phyloP scores from a whole-genome alignment of 2,888 invertebrate genomes.

The Andrena fulva region DNA sequence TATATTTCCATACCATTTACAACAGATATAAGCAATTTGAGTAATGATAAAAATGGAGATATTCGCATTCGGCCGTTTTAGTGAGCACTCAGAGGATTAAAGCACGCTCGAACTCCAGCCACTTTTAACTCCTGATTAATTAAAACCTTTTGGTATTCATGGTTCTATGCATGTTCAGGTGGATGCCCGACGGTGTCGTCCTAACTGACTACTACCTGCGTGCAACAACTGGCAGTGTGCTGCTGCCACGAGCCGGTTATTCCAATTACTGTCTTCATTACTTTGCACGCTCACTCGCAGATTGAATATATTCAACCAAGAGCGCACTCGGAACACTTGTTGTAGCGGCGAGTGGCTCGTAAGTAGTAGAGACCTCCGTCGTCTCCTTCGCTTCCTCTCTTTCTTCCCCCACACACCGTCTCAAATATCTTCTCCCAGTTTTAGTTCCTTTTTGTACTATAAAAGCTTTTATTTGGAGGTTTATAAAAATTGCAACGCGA shows the following conservation, averaged over 20 bases:
- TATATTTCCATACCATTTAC: no score
- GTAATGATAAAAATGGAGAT: no score
- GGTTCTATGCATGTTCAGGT: constrained; percentile 5
- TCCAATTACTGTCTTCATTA: constrained; percentile 70
- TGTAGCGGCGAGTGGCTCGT: constrained; percentile 18
- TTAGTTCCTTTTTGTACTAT: background rate
- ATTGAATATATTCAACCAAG: constrained; percentile 65
- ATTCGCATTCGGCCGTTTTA: no score
- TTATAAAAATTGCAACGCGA: background rate
- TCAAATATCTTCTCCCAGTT: background rate
- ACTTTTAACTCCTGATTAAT: background rate
- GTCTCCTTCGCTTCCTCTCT: background rate
- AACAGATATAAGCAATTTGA: no score
- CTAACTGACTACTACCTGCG: background rate
- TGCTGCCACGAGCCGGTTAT: constrained; percentile 46
- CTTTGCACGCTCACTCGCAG: constrained; percentile 57
- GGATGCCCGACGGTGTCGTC: constrained; percentile 3
- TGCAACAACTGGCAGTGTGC: constrained; percentile 28
- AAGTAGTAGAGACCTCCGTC: constrained; percentile 22
- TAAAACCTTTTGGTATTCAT: constrained; percentile 5
- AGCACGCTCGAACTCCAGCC: no score
- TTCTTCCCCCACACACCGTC: background rate
- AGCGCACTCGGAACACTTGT: constrained; percentile 34
- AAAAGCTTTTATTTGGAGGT: background rate
- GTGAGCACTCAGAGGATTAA: no score